Percentiles rank a stretch among this genome's conserved stretches.
phyloP scores from a whole-genome alignment of 2,113 vertebrate genomes.

The Pangasianodon hypophthalmus region DNA sequence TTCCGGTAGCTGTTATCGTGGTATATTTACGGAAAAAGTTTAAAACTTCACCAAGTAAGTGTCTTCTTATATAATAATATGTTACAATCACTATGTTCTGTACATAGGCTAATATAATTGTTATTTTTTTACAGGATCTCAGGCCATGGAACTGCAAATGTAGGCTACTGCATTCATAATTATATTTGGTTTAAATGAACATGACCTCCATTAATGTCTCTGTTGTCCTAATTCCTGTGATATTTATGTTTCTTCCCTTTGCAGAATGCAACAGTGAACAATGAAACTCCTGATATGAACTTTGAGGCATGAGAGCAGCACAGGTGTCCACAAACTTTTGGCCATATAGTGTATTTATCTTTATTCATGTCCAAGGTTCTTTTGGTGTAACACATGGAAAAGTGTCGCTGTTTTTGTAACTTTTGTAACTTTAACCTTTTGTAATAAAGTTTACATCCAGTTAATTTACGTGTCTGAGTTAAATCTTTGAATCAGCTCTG shows the following conservation, averaged over 20 bases:
- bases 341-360: too few species aligned
- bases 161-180: background rate
- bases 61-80: background rate
- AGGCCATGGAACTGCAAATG: background rate
- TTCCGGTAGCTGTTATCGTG: background rate
- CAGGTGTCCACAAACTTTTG: background rate
- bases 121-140: slow-evolving; percentile 2
- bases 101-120: background rate
- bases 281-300: background rate
- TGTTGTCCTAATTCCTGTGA: background rate
- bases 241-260: slow-evolving; percentile 5
- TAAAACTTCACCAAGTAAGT: slow-evolving; percentile 11
- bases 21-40: slow-evolving; percentile 20
- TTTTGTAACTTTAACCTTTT: too few species aligned
- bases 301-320: slow-evolving; percentile 14
- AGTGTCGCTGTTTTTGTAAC: too few species aligned
- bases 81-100: background rate
- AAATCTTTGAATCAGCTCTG: too few species aligned
- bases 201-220: background rate
- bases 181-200: background rate
- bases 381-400: too few species aligned
- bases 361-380: too few species aligned
- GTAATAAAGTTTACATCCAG: too few species aligned
- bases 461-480: too few species aligned
- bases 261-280: background rate